Percentiles rank a stretch among this genome's conserved stretches.
Evolutionary conservation across 2,113 vertebrate genomes (phyloP).

Genomic region (Sapayoa aenigma): DNA sequence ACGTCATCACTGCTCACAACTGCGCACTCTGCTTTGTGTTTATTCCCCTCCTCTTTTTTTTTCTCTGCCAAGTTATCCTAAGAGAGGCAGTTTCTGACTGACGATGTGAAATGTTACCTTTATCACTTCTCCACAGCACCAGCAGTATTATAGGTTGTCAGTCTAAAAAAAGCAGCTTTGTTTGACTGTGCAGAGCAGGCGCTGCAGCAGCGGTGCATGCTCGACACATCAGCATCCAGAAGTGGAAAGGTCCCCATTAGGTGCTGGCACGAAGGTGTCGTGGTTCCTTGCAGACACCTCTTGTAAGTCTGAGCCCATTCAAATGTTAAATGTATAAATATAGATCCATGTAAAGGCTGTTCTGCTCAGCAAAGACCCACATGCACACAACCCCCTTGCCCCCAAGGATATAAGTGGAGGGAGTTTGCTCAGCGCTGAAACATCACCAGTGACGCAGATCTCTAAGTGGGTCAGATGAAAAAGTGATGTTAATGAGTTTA

Average conservation of each 20-base stretch:
- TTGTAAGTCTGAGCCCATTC: not conserved
- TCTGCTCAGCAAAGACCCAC: not conserved
- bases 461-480: constrained; percentile 60
- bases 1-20: constrained; percentile 46
- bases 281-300: not conserved
- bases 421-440: constrained; percentile 55
- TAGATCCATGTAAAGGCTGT: not conserved
- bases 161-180: constrained; percentile 64
- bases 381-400: not conserved
- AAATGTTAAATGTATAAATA: not conserved
- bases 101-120: constrained; percentile 24
- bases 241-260: constrained; percentile 12
- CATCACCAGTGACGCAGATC: constrained; percentile 29
- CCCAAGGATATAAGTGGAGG: not conserved
- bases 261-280: not conserved
- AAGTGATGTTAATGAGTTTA: constrained; percentile 56
- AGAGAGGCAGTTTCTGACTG: constrained; percentile 49
- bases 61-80: constrained; percentile 38
- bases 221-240: not conserved
- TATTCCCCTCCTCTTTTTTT: not conserved
- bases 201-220: not conserved
- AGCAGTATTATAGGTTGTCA: constrained; percentile 10
- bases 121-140: constrained; percentile 23
- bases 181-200: not conserved
- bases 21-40: constrained; percentile 19